phyloP scores from a whole-genome alignment of 2,113 vertebrate species.

The Cardinalis cardinalis region DNA sequence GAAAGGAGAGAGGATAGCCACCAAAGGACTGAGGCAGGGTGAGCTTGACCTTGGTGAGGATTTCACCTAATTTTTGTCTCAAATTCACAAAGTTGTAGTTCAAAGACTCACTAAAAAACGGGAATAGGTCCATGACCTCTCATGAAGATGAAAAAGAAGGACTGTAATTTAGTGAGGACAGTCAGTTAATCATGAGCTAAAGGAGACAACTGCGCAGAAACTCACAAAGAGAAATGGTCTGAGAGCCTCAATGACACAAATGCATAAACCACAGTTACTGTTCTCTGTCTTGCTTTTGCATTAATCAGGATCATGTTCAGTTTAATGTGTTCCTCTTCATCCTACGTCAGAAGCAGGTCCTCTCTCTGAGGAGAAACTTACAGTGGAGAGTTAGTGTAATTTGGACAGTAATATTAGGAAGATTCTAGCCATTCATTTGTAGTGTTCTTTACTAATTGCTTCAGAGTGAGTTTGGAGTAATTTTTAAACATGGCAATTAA shows the following conservation, averaged over 20 bases:
- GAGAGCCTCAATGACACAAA: neutral
- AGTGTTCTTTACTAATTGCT: neutral
- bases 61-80: neutral
- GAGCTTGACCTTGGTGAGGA: neutral
- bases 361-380: neutral
- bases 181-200: neutral
- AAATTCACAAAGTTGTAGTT: neutral
- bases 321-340: neutral
- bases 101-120: neutral
- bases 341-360: neutral
- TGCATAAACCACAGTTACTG: neutral
- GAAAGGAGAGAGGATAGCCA: neutral
- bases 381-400: neutral
- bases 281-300: neutral
- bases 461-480: neutral
- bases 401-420: neutral
- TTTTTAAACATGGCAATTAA: neutral
- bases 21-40: neutral
- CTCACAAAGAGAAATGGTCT: neutral
- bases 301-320: neutral
- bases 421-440: neutral
- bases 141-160: neutral
- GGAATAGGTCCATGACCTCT: neutral
- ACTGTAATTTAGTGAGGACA: neutral
- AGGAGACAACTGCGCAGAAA: neutral